These are phyloP conservation scores for Glandiceps talaboti DNA, from an alignment of 53 echinoderm and acorn worm species.

Conservation along the genomic window DNA sequence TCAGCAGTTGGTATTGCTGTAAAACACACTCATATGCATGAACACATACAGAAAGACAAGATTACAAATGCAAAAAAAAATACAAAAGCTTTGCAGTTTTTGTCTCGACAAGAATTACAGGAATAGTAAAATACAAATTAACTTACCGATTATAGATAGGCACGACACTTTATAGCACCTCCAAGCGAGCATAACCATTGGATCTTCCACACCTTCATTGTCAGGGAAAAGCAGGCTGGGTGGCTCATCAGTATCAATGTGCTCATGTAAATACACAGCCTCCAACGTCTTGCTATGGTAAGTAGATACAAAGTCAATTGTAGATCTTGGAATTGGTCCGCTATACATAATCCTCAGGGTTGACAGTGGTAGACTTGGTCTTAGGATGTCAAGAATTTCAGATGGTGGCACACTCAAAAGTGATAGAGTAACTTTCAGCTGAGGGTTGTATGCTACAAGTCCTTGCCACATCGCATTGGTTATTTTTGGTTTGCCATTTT, in stretches of 20 bases:
- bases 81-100: too few relatives aligned
- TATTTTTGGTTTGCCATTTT: background rate
- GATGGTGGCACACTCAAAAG: background rate
- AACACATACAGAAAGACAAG: too few relatives aligned
- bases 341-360: background rate
- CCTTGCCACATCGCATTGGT: background rate
- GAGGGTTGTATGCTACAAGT: background rate
- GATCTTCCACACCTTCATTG: background rate
- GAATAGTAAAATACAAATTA: too few relatives aligned
- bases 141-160: background rate
- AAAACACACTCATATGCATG: too few relatives aligned
- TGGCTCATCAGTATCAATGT: background rate
- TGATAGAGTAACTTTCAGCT: background rate
- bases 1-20: too few relatives aligned
- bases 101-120: too few relatives aligned
- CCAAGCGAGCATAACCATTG: background rate
- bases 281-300: background rate
- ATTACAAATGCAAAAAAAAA: too few relatives aligned
- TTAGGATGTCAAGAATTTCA: background rate
- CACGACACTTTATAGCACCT: background rate
- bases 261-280: background rate
- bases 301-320: background rate
- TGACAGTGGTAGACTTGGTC: background rate
- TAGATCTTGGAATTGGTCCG: background rate
- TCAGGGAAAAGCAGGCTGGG: background rate